Base-by-base conservation (phyloP, 2,888 invertebrate species). In the Pyrrhia umbra region DNA sequence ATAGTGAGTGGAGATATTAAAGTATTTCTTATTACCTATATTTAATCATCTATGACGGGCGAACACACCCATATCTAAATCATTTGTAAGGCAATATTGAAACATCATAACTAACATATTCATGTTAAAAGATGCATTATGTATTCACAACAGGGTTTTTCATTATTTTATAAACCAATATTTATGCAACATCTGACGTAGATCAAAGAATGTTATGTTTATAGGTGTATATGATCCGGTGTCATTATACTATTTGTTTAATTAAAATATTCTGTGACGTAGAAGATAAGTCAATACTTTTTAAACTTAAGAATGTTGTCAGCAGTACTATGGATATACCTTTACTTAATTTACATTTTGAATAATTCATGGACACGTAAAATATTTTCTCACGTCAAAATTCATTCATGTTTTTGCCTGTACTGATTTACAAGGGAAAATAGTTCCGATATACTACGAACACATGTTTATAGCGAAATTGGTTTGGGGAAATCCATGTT, bases 101-200 rank as follows among this genome's bases (percentile, higher is more conserved):
- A 25, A 55, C 40, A 62, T 51, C 2, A 0, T 15, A n/a, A 50
- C 54, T 54, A 40, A 16, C 47, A 73, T 73, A 50, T 20, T 42
- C 21, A 30, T 46, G 45, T 54, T 58, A 54, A 57, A 23, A 27
- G 2, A 49, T 54, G 68, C 52, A 43, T 65, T 43, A 65, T 43
- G 62, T 52, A 75, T 62, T 54, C 49, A 16, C 40, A 27, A 67
- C 16, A 68, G 45, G 52, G 13, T 39, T 43, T 42, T 34, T 25
- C n/a, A 47, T 49, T 73, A 60, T 73, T 74, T 54, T 50, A 49
- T 54, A 37, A 54, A 50, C 20, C 10, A 62, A 49, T 49, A 50
- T 45, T 9, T 30, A 40, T 1, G 1, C 5, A 20, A n/a, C 10
- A 52, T 30, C 25, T 64, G 64, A 64, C 64, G 57, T 51, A 51